Conservation (phyloP, 2,113 vertebrate genomes). For the Chloroceryle aenea region DNA sequence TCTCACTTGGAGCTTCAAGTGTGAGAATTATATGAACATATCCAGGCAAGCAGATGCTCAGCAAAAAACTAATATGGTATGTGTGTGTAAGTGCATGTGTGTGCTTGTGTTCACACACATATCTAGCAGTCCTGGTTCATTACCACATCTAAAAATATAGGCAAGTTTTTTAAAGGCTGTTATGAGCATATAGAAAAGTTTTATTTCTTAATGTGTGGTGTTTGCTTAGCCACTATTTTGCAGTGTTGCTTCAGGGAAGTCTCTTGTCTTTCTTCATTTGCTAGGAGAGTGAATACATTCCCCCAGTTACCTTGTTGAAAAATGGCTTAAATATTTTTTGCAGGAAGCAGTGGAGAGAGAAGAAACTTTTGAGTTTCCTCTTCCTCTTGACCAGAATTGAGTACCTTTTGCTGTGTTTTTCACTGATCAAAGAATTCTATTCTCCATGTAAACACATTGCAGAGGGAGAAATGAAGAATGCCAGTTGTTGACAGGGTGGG, state of each 20-base stretch:
- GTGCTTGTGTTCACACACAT: not conserved
- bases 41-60: conserved; percentile 57
- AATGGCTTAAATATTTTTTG: not conserved
- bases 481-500: not conserved
- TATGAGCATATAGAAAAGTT: not conserved
- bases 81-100: accelerated
- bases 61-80: not conserved
- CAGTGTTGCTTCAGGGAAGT: not conserved
- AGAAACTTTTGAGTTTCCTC: not conserved
- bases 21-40: conserved; percentile 43
- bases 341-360: not conserved
- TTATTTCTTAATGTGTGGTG: not conserved
- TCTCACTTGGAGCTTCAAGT: conserved; percentile 46
- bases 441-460: not conserved
- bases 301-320: not conserved
- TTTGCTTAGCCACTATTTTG: not conserved
- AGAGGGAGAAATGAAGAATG: not conserved
- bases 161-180: not conserved
- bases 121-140: not conserved
- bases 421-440: not conserved
- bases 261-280: not conserved
- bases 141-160: not conserved
- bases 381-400: not conserved
- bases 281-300: not conserved
- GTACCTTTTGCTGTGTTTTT: not conserved